Evolutionary conservation across 2,797 vertebrate genomes (phyloP), one percentile per base, ranked within the genome.

Genomic region (Brotogeris chrysoptera): DNA sequence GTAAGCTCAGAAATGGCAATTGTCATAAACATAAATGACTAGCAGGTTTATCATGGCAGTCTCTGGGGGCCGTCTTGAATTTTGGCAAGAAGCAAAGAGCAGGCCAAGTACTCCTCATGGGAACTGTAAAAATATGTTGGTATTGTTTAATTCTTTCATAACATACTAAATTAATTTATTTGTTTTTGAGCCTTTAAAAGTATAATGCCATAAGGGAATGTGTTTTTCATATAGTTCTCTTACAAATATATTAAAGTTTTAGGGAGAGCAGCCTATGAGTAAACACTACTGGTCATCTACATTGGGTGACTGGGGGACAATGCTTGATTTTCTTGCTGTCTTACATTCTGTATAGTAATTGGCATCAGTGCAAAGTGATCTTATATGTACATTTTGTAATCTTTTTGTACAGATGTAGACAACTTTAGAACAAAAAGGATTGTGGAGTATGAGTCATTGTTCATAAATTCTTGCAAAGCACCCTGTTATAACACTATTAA

Each of bases 91-190:
- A 50, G 90, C 91, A 86, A 80, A 94, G 95, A 91, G 61, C 16
- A n/a, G 81, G 72, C 90, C 96, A 90, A 82, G 65, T 88, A 90
- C 49, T 41, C 65, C 87, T 82, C 80, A 44, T 86, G 90, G 72
- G 83, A 96, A 38, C 83, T 82, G 72, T 94, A 82, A 95, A 96
- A 95, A 96, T 92, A 83, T 69, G 85, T 69, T 95, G 79, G 96
- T 74, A 93, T 93, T 94, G 94, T 96, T 95, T 93, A 64, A 92
- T 94, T 84, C 94, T 97, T 97, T 96, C 96, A 96, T 97, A 97
- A 97, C 95, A 91, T 86, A 64, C 89, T 90, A 91, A 84, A 95
- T 96, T 97, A 96, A 98, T 97, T 97, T 96, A 95, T 98, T 97
- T 97, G 96, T 84, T 97, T 97, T 96, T 95, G 93, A 76, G 91